Conservation (phyloP, 1,140 invertebrate species). For the Drosophila albomicans region DNA sequence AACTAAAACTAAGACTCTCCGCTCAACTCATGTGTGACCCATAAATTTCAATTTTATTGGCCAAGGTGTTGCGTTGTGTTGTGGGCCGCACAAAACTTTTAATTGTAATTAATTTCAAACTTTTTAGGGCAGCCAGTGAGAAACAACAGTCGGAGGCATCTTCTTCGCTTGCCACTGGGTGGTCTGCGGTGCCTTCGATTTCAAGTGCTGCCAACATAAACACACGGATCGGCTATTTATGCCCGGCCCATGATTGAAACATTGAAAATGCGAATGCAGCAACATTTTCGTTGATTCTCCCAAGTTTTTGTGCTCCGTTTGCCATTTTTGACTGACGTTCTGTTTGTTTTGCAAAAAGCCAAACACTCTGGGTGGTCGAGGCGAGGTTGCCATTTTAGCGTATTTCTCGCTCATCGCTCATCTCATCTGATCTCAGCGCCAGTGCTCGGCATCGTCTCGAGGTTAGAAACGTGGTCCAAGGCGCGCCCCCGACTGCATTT, state of each 20-base stretch:
- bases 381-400: slow-evolving; percentile 3
- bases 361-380: slow-evolving; percentile 71
- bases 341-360: slow-evolving; percentile 83
- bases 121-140: slow-evolving; percentile 19
- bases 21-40: slow-evolving; percentile 72
- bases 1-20: background rate
- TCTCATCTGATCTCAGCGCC: background rate
- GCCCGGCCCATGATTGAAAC: slow-evolving; percentile 55
- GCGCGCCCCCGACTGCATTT: background rate
- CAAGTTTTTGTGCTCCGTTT: slow-evolving; percentile 23
- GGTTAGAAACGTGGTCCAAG: slow-evolving; percentile 15
- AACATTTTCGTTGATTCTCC: slow-evolving; percentile 45
- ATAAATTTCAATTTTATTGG: slow-evolving; percentile 83
- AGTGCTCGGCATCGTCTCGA: slow-evolving; percentile 9
- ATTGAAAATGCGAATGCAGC: slow-evolving; percentile 68
- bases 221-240: slow-evolving; percentile 72
- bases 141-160: background rate
- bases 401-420: background rate
- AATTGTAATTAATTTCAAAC: slow-evolving; percentile 80
- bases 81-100: slow-evolving; percentile 56
- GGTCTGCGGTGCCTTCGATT: slow-evolving; percentile 58
- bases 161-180: slow-evolving; percentile 44
- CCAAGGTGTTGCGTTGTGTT: slow-evolving; percentile 66
- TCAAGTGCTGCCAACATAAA: slow-evolving; percentile 82
- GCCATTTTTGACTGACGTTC: slow-evolving; percentile 70